These are phyloP conservation scores for Calyptomena viridis DNA, from an alignment of 2,113 vertebrate species.

Conservation along the genomic window DNA sequence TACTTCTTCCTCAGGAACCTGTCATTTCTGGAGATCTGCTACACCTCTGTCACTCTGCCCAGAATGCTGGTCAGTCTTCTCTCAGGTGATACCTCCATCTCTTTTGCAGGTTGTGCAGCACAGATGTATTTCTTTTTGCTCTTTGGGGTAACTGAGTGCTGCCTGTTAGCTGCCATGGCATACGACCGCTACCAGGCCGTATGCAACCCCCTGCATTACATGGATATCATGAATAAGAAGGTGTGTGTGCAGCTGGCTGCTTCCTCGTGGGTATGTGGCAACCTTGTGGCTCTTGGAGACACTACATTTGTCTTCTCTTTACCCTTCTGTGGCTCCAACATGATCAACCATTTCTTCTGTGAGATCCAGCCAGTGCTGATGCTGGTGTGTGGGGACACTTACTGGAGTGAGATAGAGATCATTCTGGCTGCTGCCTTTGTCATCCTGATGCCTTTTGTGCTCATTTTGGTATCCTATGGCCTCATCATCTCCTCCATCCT, in stretches of 20 bases:
- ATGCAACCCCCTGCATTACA: constrained; percentile 5
- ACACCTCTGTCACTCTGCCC: not conserved
- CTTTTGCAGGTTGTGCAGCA: not conserved
- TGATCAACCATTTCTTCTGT: constrained; percentile 41
- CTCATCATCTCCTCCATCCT: not conserved
- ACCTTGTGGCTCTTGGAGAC: not conserved
- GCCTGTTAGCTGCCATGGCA: constrained; percentile 25
- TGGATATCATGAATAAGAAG: not conserved
- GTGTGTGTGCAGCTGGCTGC: not conserved
- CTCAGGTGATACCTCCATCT: not conserved
- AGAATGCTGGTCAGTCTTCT: constrained; percentile 1
- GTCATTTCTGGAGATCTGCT: constrained; percentile 31
- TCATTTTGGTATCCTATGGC: constrained; percentile 15
- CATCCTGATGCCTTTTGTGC: constrained; percentile 13
- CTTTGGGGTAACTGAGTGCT: constrained; percentile 2
- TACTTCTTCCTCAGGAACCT: constrained; percentile 35
- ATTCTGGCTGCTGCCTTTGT: constrained; percentile 12
- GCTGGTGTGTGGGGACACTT: constrained; percentile 2
- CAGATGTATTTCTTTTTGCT: constrained; percentile 50
- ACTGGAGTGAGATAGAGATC: constrained; percentile 26
- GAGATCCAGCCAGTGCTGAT: constrained; percentile 13
- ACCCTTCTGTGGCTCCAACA: not conserved
- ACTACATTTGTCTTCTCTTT: constrained; percentile 27
- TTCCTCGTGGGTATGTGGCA: not conserved
- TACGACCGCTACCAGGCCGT: not conserved